Evolutionary conservation across 2,797 vertebrate species (phyloP).

Genomic region (Xiphorhynchus erythropygius): DNA sequence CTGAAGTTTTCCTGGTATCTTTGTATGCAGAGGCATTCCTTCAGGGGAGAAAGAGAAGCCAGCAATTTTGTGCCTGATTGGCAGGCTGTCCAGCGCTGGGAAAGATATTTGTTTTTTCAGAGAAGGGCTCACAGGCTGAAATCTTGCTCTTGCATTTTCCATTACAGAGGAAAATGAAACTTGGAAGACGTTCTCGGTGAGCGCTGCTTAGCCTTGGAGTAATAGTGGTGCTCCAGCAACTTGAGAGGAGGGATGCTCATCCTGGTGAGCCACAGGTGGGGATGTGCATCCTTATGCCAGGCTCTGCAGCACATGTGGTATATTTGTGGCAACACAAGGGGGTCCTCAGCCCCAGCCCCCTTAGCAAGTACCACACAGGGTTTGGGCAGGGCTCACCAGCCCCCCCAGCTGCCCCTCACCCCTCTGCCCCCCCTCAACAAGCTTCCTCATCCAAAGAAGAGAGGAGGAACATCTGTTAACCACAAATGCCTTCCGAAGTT

Average conservation of each 20-base stretch:
- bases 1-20: slow-evolving; percentile 66
- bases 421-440: neutral
- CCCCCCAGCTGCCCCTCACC: neutral
- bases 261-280: fast-evolving
- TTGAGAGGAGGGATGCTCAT: neutral
- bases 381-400: neutral
- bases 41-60: slow-evolving; percentile 70
- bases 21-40: slow-evolving; percentile 75
- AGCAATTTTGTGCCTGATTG: slow-evolving; percentile 77
- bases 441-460: slow-evolving; percentile 7
- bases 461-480: slow-evolving; percentile 72
- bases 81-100: slow-evolving; percentile 76
- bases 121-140: slow-evolving; percentile 65
- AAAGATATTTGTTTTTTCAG: slow-evolving; percentile 75
- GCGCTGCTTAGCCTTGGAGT: neutral
- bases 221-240: neutral
- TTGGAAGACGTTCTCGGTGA: slow-evolving; percentile 3
- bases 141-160: slow-evolving; percentile 65
- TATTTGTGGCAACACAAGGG: fast-evolving
- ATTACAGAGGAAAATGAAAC: slow-evolving; percentile 62
- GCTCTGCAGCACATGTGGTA: fast-evolving
- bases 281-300: fast-evolving
- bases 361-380: fast-evolving
- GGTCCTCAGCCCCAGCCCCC: neutral
- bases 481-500: slow-evolving; percentile 69